A percentile compares a stretch with the other conserved stretches of the same genome.
These are phyloP conservation scores for Pogonophryne albipinna DNA, from an alignment of 2,797 vertebrate genomes.

Conservation along the genomic window DNA sequence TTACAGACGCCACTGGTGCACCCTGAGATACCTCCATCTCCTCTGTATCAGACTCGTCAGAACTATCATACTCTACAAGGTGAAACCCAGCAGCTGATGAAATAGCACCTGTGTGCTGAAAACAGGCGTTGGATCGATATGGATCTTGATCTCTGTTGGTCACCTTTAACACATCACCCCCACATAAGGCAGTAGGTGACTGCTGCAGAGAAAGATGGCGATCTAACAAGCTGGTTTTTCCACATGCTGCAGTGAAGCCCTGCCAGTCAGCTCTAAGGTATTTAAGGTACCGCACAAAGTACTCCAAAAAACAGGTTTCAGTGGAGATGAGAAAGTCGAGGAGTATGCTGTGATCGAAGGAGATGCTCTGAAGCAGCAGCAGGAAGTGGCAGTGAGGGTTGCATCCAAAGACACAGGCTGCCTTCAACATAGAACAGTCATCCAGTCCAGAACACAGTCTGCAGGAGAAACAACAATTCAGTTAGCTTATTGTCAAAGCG, in stretches of 20 bases:
- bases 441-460: slow-evolving; percentile 41
- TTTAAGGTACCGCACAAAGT: slow-evolving; percentile 93
- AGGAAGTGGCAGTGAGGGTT: slow-evolving; percentile 96
- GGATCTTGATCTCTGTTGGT: background rate
- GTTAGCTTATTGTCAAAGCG: background rate
- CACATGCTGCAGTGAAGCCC: slow-evolving; percentile 81
- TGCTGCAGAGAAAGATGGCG: background rate
- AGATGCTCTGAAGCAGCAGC: slow-evolving; percentile 87
- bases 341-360: slow-evolving; percentile 91
- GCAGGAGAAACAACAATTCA: slow-evolving; percentile 11
- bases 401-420: slow-evolving; percentile 80
- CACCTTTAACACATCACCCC: accelerated
- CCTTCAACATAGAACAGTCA: background rate
- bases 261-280: slow-evolving; percentile 84
- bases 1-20: background rate
- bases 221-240: slow-evolving; percentile 43
- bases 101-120: background rate
- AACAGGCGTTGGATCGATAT: background rate
- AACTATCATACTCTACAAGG: slow-evolving; percentile 92
- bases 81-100: slow-evolving; percentile 18
- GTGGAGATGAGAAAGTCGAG: slow-evolving; percentile 96
- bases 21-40: slow-evolving; percentile 41
- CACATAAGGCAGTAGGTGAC: background rate
- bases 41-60: slow-evolving; percentile 90
- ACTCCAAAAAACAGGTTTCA: slow-evolving; percentile 97